Evolutionary conservation across 2,113 vertebrate genomes (phyloP), one percentile per base, ranked within the genome.

Genomic region (Collichthys lucidus): DNA sequence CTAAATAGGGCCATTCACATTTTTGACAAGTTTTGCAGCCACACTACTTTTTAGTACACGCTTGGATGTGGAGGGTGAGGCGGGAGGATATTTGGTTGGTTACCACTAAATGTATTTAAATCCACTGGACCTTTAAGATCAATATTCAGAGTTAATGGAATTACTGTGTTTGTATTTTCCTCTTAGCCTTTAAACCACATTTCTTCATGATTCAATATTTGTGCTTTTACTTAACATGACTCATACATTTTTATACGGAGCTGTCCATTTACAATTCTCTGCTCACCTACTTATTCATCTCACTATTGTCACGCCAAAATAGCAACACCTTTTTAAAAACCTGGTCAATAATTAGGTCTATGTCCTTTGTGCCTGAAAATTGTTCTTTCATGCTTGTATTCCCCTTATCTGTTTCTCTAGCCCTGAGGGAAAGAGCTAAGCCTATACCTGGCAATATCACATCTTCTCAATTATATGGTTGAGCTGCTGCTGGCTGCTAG

Each of bases 391-490:
- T 46, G 62, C 55, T 66, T 1, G 5, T 29, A 31, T 59, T 83
- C 40, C 35, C 3, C 53, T 80, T 77, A 82, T 85, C 90, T 82
- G 8, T 47, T 46, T 63, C 75, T 65, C 56, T 31, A 63, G 60
- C 73, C 82, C 71, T 59, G 55, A 1, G 68, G 68, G 56, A 86
- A 76, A 81, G 29, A 75, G 60, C 29, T 77, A 40, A 40, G 84
- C 79, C 62, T 77, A 75, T 78, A 87, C 82, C 87, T 89, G 69
- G 56, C 80, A 79, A 77, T 90, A 89, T 79, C 82, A 83, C 80
- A 85, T 89, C 86, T 89, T 88, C 80, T 87, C 75, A 88, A 85
- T 88, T 80, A 85, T 87, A 75, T 72, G 85, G 56, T 79, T 89
- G 87, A 69, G 50, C 57, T 87, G 86, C 88, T 86, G 77, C 76